Base-by-base conservation (phyloP, 2,113 vertebrate species). In the Centropristis striata region DNA sequence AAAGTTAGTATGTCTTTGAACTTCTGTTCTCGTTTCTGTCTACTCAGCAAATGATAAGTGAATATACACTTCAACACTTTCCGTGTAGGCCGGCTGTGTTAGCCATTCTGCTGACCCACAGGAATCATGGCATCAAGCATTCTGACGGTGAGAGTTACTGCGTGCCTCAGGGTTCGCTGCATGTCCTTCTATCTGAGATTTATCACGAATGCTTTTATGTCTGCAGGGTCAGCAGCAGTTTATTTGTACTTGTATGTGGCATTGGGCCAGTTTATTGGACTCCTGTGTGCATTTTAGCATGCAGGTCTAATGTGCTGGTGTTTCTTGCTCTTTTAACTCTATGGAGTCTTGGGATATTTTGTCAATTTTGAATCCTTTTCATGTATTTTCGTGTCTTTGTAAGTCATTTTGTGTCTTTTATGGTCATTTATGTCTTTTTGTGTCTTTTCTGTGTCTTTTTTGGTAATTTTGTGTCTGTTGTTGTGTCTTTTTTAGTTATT, bases 41-140 rank as follows among this genome's bases (percentile, higher is more conserved):
- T 41, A 37, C 36, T 20, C 15, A 15, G 3, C 15, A 70, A 39
- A 37, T 25, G 18, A 37, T 1, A 63, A 10, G 1, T 20, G 3
- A 64, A 21, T n/a, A 8, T 37, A 60, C n/a, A 27, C 32, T 23
- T 14, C 21, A 68, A 42, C 23, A 51, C 28, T 53, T 32, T 42
- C 21, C 21, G 36, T 59, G 18, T 5, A 41, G 39, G 7, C 10
- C n/a, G 39, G 27, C 2, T 3, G 21, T 21, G 32, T 68, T 59
- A 28, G 51, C 10, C 57, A 20, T 70, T 70, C 44, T 37, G 25
- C 60, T 73, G 71, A 73, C 23, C 32, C 18, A 32, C 18, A 36
- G 20, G 16, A 54, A 54, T 16, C 14, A 59, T 6, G 15, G 5
- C n/a, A 58, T 1, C 23, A 28, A 36, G 0, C 42, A 20, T 54